These are phyloP conservation scores for Cataglyphis cursor DNA, from an alignment of 2,888 invertebrate species.

Conservation along the genomic window DNA sequence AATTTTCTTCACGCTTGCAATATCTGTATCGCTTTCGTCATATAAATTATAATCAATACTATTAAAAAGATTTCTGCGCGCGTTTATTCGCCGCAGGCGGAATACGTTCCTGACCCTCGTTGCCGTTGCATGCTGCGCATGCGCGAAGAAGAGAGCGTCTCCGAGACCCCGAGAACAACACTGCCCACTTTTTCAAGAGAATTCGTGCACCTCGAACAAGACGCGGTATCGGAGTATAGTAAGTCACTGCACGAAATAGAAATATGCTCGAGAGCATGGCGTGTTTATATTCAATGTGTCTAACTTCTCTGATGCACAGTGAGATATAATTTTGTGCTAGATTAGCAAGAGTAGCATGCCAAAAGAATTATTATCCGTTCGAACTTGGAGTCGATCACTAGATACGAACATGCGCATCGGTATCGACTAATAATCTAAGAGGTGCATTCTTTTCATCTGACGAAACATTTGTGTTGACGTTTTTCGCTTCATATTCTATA, in stretches of 20 bases:
- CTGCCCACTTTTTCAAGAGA: background rate
- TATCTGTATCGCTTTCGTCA: background rate
- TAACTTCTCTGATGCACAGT: constrained; percentile 30
- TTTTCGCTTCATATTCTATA: background rate
- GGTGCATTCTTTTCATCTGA: background rate
- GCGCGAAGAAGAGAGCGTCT: background rate
- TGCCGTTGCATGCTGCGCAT: background rate
- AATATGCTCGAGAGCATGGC: constrained; percentile 47
- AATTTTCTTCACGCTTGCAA: background rate
- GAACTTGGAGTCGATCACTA: constrained; percentile 30
- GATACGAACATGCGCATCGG: constrained; percentile 39
- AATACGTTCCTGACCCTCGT: background rate
- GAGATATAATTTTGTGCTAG: constrained; percentile 41
- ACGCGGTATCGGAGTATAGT: constrained; percentile 72
- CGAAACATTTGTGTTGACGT: background rate
- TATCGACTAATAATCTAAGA: background rate
- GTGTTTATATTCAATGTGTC: constrained; percentile 84
- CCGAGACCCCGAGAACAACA: background rate
- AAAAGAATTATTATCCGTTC: background rate
- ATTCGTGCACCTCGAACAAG: constrained; percentile 33
- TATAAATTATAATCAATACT: background rate
- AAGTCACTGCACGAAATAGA: constrained; percentile 62
- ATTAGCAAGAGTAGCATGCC: constrained; percentile 12
- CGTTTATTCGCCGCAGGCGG: background rate
- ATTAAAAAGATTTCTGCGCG: background rate